Evolutionary conservation across 2,113 vertebrate species (phyloP).

Genomic region (Rhodinocichla rosea): DNA sequence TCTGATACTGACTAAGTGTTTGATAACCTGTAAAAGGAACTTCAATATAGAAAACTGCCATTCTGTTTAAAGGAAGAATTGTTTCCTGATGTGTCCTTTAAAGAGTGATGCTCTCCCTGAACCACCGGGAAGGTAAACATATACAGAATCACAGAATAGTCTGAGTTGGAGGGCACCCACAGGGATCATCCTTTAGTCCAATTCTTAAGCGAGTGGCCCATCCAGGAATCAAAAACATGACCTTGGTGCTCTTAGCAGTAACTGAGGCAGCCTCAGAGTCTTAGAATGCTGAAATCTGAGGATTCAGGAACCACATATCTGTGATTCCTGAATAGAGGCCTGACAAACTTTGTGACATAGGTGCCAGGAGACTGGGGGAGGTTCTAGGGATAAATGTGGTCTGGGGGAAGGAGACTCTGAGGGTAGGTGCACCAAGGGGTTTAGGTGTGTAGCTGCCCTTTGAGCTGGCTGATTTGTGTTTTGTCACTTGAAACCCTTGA

Average conservation of each 20-base stretch:
- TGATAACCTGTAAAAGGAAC: neutral
- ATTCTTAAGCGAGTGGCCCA: neutral
- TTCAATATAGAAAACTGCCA: neutral
- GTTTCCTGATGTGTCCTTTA: neutral
- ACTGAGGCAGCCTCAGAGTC: neutral
- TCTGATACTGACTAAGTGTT: neutral
- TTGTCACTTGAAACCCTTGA: neutral
- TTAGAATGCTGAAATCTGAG: neutral
- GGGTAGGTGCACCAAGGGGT: neutral
- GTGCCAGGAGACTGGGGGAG: neutral
- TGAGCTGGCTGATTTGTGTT: rapidly evolving
- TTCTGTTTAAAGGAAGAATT: neutral
- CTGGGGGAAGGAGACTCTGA: neutral
- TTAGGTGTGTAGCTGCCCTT: neutral
- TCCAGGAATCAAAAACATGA: neutral
- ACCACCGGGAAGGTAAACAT: neutral
- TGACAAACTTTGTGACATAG: neutral
- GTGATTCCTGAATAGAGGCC: neutral
- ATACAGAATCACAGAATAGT: neutral
- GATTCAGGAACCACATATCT: neutral
- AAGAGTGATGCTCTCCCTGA: neutral
- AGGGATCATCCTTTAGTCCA: neutral
- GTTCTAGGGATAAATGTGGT: neutral
- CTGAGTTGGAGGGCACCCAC: neutral
- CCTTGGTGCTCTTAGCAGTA: neutral